phyloP scores from a whole-genome alignment of 2,797 vertebrate species.

The Pseudocheirus occidentalis region DNA sequence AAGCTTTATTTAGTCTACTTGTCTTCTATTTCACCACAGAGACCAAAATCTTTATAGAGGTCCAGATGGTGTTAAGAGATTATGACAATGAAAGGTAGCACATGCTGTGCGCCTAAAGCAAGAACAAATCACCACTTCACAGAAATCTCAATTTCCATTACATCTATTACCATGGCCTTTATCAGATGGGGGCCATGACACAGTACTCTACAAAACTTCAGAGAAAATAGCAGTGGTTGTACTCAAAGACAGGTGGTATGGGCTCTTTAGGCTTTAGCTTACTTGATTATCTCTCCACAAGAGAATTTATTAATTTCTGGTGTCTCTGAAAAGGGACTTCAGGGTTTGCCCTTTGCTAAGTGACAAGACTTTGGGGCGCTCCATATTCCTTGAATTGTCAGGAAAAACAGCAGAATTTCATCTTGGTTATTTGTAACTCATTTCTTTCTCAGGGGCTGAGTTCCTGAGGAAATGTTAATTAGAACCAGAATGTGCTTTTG shows the following conservation, averaged over 20 bases:
- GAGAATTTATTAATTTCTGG: background rate
- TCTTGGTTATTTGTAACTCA: conserved; percentile 31
- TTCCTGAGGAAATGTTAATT: conserved; percentile 59
- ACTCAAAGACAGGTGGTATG: background rate
- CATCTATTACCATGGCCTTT: conserved; percentile 32
- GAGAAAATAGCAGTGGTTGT: background rate
- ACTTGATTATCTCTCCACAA: background rate
- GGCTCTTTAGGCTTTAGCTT: background rate
- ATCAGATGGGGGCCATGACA: conserved; percentile 19
- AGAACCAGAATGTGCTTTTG: conserved; percentile 46
- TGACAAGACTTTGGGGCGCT: background rate
- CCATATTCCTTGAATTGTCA: conserved; percentile 27
- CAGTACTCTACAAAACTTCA: background rate
- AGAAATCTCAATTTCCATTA: conserved; percentile 66
- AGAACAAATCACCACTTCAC: conserved; percentile 49
- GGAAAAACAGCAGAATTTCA: conserved; percentile 15
- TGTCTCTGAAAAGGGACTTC: conserved; percentile 1
- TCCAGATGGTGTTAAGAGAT: conserved; percentile 76
- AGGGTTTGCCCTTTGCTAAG: background rate
- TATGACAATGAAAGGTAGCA: conserved; percentile 66
- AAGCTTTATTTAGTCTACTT: conserved; percentile 72
- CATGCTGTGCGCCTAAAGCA: conserved; percentile 61
- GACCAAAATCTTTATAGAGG: conserved; percentile 72
- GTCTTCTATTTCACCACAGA: conserved; percentile 68
- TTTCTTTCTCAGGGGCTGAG: conserved; percentile 11